phyloP scores from a whole-genome alignment of 1,140 invertebrate species.

The Microplitis mediator region DNA sequence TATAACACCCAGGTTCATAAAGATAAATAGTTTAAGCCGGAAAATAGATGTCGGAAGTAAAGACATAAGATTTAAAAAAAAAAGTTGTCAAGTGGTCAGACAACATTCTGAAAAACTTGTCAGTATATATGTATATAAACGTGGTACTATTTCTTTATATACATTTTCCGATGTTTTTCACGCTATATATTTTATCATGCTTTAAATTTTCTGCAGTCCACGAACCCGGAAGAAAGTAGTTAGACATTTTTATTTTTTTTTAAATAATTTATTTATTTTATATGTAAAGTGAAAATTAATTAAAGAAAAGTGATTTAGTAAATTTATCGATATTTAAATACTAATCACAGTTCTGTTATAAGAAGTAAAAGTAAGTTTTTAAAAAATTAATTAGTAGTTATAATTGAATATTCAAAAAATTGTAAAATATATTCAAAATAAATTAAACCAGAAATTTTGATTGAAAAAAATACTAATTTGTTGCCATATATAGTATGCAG shows the following conservation, averaged over 20 bases:
- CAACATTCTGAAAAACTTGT: constrained; percentile 22
- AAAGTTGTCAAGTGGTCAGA: constrained; percentile 5
- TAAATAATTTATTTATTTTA: not conserved
- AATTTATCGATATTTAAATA: too few species aligned
- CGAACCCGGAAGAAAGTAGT: constrained; percentile 12
- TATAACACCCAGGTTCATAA: not conserved
- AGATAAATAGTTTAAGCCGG: not conserved
- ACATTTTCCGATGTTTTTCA: not conserved
- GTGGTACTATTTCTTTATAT: not conserved
- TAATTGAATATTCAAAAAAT: constrained; percentile 1
- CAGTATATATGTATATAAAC: not conserved
- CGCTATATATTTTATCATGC: not conserved
- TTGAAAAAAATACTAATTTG: not conserved
- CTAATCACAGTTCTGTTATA: too few species aligned
- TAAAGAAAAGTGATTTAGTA: too few species aligned
- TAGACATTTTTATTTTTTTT: not conserved
- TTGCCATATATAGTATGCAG: constrained; percentile 17
- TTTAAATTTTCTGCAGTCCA: not conserved
- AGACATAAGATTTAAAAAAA: constrained; percentile 5
- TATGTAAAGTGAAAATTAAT: not conserved
- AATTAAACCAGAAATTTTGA: constrained; percentile 3
- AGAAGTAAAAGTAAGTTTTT: too few species aligned
- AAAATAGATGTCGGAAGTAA: constrained; percentile 13
- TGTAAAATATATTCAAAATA: not conserved
- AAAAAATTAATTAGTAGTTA: too few species aligned